Evolutionary conservation across 2,888 invertebrate species (phyloP), one percentile per base, ranked within the genome.

Genomic region (Lamellibrachia columna): DNA sequence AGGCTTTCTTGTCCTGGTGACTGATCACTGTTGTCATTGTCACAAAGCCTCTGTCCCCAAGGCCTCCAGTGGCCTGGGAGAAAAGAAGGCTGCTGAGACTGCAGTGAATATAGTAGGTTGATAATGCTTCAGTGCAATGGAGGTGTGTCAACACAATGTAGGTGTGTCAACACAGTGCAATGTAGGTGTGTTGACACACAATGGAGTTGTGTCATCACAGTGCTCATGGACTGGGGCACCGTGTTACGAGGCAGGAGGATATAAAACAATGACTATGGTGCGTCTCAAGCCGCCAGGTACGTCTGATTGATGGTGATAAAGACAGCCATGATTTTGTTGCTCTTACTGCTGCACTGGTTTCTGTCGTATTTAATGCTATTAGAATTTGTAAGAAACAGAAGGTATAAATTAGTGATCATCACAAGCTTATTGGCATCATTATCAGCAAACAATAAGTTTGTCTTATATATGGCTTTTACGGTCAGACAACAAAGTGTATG

Each of bases 121-220:
- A 75, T 15, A n/a, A 75, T 75, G 75, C 75, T 22, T n/a, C 75
- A 75, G 75, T 75, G 75, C n/a, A n/a, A n/a, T 75, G 75, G 6
- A 15, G 75, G 75, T 75, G 75, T 75, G 75, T 22, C n/a, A 75
- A 75, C 75, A 22, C 75, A 75, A 7, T 75, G 22, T 15, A 15
- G 75, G 75, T 75, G 75, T 75, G 75, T 22, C n/a, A 75, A 75
- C 75, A 22, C 75, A 75, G 75, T 75, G 75, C 75, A 75, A 75
- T 75, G 75, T 6, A 75, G 75, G 75, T 22, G 75, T 75, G 75
- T 75, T 75, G n/a, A 75, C 75, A 22, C 40, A 40, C 75, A 75
- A 75, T 75, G 75, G 22, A 75, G 75, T 15, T 22, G 75, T 75
- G 75, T 75, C n/a, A 75, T 22, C 75, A 22, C 75, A 75, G 22